phyloP scores from a whole-genome alignment of 2,888 invertebrate genomes.

The Trachelus tabidus region DNA sequence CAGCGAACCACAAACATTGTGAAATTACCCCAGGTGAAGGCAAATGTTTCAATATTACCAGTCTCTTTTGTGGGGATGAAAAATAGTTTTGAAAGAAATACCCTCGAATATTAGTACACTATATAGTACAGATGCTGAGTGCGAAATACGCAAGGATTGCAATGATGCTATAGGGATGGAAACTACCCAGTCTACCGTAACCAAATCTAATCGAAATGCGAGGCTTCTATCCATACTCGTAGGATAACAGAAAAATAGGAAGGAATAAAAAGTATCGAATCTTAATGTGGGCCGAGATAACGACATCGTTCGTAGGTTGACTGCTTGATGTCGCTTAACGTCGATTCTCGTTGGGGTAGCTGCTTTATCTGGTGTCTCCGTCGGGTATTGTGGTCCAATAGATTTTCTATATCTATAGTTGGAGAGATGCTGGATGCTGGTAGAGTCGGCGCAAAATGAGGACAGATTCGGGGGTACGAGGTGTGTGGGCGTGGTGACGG shows the following conservation, averaged over 20 bases:
- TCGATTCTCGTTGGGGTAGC: background rate
- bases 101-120: background rate
- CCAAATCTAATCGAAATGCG: background rate
- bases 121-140: background rate
- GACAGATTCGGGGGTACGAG: background rate
- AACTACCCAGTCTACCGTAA: background rate
- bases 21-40: background rate
- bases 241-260: background rate
- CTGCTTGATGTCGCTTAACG: background rate
- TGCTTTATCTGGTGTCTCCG: background rate
- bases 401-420: background rate
- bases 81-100: background rate
- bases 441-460: background rate
- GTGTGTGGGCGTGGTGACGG: background rate
- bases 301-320: background rate
- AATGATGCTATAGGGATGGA: too few relatives aligned
- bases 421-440: background rate
- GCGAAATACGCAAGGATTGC: background rate
- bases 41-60: background rate
- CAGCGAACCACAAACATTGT: too few relatives aligned
- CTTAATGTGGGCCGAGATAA: background rate
- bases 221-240: background rate
- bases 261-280: background rate
- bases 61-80: background rate
- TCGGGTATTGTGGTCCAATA: background rate